Evolutionary conservation across 2,113 vertebrate genomes (phyloP).

Genomic region (Thalassoma bifasciatum): DNA sequence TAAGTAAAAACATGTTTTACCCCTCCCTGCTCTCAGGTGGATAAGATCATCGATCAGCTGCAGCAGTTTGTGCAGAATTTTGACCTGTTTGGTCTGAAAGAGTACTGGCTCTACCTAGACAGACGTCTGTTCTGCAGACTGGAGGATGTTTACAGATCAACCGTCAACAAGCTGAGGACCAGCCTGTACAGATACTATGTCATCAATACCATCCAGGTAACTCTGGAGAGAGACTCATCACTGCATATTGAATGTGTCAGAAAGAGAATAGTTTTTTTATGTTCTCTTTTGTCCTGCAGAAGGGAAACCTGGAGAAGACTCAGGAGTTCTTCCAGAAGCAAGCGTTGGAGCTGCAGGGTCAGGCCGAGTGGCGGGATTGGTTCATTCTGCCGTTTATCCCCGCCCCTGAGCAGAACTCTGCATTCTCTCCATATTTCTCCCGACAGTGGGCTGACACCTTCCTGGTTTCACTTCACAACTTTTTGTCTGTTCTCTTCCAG

Average conservation of each 20-base stretch:
- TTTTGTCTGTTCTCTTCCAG: slow-evolving; percentile 96
- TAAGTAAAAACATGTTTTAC: too few species aligned
- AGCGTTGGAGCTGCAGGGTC: slow-evolving; percentile 91
- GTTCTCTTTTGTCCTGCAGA: slow-evolving; percentile 72
- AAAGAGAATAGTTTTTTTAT: background rate
- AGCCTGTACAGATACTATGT: slow-evolving; percentile 96
- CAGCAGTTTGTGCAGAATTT: slow-evolving; percentile 90
- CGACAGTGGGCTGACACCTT: slow-evolving; percentile 97
- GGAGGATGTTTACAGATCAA: slow-evolving; percentile 93
- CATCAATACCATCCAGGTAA: slow-evolving; percentile 79
- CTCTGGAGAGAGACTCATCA: background rate
- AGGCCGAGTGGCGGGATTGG: slow-evolving; percentile 97
- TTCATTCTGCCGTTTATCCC: slow-evolving; percentile 93
- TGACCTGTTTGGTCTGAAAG: slow-evolving; percentile 89
- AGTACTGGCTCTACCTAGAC: slow-evolving; percentile 96
- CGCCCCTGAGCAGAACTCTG: slow-evolving; percentile 89
- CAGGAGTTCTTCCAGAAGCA: slow-evolving; percentile 97
- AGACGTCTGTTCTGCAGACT: slow-evolving; percentile 91
- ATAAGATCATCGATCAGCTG: slow-evolving; percentile 96
- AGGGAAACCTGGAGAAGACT: slow-evolving; percentile 89
- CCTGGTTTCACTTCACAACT: slow-evolving; percentile 97
- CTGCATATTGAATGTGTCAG: accelerated
- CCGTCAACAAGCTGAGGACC: slow-evolving; percentile 93
- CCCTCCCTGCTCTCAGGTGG: slow-evolving; percentile 87
- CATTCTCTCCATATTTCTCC: slow-evolving; percentile 93